These are phyloP conservation scores for Aurelia aurita DNA, from an alignment of 30 jellyfish, hydroid and myxozoan species.

Conservation along the genomic window DNA sequence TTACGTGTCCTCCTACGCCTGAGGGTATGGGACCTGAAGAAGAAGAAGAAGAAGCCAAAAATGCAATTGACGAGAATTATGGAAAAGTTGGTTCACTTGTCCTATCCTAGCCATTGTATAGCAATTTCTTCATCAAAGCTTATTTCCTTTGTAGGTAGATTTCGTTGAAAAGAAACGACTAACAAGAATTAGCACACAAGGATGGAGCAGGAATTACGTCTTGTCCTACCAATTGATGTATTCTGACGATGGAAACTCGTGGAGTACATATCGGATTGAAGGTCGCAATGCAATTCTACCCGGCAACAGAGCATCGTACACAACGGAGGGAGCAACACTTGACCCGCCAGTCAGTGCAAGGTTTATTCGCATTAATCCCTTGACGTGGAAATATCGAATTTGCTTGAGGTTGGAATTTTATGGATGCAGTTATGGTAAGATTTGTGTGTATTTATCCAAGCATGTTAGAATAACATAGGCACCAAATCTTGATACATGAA, in stretches of 20 bases:
- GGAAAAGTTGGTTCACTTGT: too few species aligned
- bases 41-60: too few species aligned
- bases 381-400: conserved; percentile 61
- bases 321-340: conserved; percentile 74
- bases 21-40: too few species aligned
- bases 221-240: conserved; percentile 62
- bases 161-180: conserved; percentile 64
- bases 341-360: conserved; percentile 61
- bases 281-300: conserved; percentile 72
- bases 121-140: too few species aligned
- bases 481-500: too few species aligned
- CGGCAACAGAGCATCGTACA: conserved; percentile 67
- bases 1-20: too few species aligned
- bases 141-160: conserved; percentile 65
- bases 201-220: conserved; percentile 56
- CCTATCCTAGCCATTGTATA: too few species aligned
- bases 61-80: too few species aligned
- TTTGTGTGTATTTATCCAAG: background rate
- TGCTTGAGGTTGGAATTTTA: conserved; percentile 85
- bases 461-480: too few species aligned
- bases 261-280: conserved; percentile 68
- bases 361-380: conserved; percentile 76
- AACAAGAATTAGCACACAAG: conserved; percentile 83
- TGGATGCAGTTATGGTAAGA: conserved; percentile 92
- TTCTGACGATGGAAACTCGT: conserved; percentile 75